Evolutionary conservation across 2,888 invertebrate genomes (phyloP), one percentile per base, ranked within the genome.

Genomic region (Athalia circularis): DNA sequence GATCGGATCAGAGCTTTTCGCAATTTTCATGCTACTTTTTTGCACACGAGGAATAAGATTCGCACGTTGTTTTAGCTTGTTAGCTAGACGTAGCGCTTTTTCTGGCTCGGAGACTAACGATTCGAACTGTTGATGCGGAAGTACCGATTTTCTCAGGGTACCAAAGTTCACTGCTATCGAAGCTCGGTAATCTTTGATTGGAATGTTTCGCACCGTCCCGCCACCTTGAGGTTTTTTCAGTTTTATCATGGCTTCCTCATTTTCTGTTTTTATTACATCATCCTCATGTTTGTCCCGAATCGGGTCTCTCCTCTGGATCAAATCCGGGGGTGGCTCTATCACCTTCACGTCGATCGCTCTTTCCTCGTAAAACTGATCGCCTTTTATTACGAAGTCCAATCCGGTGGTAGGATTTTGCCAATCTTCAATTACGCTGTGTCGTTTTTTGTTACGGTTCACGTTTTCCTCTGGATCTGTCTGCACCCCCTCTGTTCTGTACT

Each of bases 331-430:
- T 8, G 75, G 62, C 7, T 82, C 78, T 11, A 81, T 80, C 6
- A 84, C 82, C 2, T 79, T 83, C 4, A 88, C 88, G 64, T 88
- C 88, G 3, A 89, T 80, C 3, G 86, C 87, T 5, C 89, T 84
- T 77, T 89, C 89, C 76, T 89, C 85, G 80, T 88, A 89, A 29
- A 84, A 78, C 43, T 85, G 81, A 76, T 87, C 86, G 75, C 79
- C 86, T 13, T 81, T 80, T 29, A 87, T 62, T 9, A 83, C 76
- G 52, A 80, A 80, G 4, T 83, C 77, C 57, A 77, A 72, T 9
- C 78, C 75, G 11, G 82, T 83, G 3, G 80, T 48, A 5, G 85
- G 81, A 75, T 87, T 86, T 65, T 83, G 81, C 89, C 89, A 89
- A 50, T 86, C 84, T 76, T 88, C 88, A 72, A 88, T 88, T 29